Base-by-base conservation (phyloP, 2,797 vertebrate species). In the Bovichtus diacanthus region DNA sequence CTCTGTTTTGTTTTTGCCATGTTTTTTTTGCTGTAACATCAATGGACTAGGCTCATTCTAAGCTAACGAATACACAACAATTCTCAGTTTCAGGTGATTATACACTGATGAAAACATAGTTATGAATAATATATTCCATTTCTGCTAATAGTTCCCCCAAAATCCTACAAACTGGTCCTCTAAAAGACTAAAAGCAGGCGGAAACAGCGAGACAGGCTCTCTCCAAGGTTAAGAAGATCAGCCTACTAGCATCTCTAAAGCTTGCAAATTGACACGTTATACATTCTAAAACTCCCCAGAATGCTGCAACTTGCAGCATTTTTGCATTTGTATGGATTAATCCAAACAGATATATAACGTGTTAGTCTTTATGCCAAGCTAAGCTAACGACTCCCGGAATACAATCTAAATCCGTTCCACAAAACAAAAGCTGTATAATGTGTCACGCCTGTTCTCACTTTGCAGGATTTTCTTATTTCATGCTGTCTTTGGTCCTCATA, bases 401-500 rank as follows among this genome's bases (percentile, higher is more conserved):
- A 38, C 16, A 23, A 34, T 59, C 49, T 25, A 19, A 65, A 41
- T 29, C 11, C 1, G 34, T 6, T 16, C 25, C 38, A 1, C 3
- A 7, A 21, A 36, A 43, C 13, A 46, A 49, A 31, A 29, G 34
- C 13, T 18, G 8, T 4, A 15, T 5, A 54, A 23, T 1, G 39
- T 2, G 4, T n/a, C 7, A 60, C 50, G 43, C 31, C 6, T 43
- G 9, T 39, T 44, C 34, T 66, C 54, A 2, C 43, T 27, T 15
- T 19, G 3, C 0, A 31, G 27, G 47, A 15, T 56, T 65, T 13
- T 31, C 18, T 50, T 31, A 7, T 11, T 39, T 25, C 3, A 38
- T 7, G 2, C 10, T 55, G 21, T 36, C 25, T 21, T 46, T 12
- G 65, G 82, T 90, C 72, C 77, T 56, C 56, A 54, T 18, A 76